phyloP scores from a whole-genome alignment of 23 tunicate genomes.

The Trididemnum clinides region DNA sequence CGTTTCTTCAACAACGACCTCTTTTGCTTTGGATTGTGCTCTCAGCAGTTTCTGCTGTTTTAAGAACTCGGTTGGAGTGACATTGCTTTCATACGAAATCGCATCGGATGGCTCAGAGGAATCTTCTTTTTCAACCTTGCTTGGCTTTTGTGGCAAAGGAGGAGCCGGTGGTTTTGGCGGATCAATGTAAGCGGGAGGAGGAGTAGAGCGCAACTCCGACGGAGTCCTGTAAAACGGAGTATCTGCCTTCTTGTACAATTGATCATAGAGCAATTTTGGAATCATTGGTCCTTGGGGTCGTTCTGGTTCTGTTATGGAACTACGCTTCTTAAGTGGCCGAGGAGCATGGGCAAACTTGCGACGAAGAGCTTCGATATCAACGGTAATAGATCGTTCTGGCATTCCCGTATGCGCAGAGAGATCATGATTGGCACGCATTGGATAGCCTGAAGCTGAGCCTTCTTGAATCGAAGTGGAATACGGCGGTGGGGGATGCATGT shows the following conservation, averaged over 20 bases:
- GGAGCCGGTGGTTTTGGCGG: constrained; percentile 26
- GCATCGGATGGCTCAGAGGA: constrained; percentile 2
- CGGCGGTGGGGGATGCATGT: constrained; percentile 74
- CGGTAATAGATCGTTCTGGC: constrained; percentile 45
- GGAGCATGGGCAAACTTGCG: constrained; percentile 90
- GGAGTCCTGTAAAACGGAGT: constrained; percentile 78
- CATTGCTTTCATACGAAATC: constrained; percentile 38
- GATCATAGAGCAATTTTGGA: constrained; percentile 78
- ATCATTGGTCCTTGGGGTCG: constrained; percentile 81
- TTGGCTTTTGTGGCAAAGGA: neutral
- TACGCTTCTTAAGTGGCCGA: constrained; percentile 86
- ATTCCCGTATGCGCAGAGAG: neutral
- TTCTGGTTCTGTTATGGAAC: constrained; percentile 89
- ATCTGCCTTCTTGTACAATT: constrained; percentile 87
- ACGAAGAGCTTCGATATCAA: constrained; percentile 72
- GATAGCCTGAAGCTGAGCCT: neutral
- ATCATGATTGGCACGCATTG: neutral
- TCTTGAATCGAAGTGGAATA: constrained; percentile 47
- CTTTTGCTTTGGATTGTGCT: neutral
- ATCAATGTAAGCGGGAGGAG: constrained; percentile 71
- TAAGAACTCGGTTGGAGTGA: constrained; percentile 36
- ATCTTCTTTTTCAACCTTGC: neutral
- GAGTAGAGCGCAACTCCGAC: constrained; percentile 59
- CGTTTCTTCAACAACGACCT: neutral
- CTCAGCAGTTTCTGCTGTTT: constrained; percentile 16